Conservation (phyloP, 2,797 vertebrate genomes). For the Lithobates sylvaticus region DNA sequence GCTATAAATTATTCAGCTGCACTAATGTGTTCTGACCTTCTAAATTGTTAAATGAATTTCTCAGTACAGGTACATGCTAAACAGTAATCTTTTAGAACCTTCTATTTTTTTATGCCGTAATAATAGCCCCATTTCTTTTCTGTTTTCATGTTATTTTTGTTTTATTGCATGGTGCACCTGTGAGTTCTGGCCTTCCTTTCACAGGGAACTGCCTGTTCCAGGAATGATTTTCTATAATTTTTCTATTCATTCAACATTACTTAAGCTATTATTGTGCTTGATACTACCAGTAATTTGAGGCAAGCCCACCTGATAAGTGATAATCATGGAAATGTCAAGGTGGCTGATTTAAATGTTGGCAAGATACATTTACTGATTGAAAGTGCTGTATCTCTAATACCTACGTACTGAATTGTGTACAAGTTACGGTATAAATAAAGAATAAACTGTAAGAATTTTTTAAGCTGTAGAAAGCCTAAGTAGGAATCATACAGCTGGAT, state of each 20-base stretch:
- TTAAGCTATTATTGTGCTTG: neutral
- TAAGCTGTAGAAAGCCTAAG: too few species aligned
- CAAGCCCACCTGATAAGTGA: slow-evolving; percentile 11
- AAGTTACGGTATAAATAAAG: too few species aligned
- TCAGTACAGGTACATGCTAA: slow-evolving; percentile 9
- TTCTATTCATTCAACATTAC: neutral
- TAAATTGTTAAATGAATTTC: slow-evolving; percentile 43
- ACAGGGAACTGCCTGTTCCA: slow-evolving; percentile 6
- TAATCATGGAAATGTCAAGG: slow-evolving; percentile 27
- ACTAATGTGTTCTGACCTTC: slow-evolving; percentile 41
- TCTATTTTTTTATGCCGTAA: slow-evolving; percentile 10
- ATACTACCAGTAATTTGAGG: neutral
- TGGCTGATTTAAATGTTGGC: slow-evolving; percentile 26
- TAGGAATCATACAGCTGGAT: too few species aligned
- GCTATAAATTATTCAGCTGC: slow-evolving; percentile 50
- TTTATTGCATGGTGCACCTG: neutral
- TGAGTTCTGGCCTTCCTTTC: neutral
- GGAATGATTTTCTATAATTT: slow-evolving; percentile 13
- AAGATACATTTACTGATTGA: slow-evolving; percentile 13
- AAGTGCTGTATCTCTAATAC: neutral
- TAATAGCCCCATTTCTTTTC: slow-evolving; percentile 18
- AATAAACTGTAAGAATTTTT: too few species aligned
- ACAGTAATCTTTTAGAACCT: slow-evolving; percentile 8
- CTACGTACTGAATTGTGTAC: neutral
- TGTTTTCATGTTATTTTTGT: slow-evolving; percentile 1